Evolutionary conservation across 2,888 invertebrate genomes (phyloP), one percentile per base, ranked within the genome.

Genomic region (Graphium colonna): DNA sequence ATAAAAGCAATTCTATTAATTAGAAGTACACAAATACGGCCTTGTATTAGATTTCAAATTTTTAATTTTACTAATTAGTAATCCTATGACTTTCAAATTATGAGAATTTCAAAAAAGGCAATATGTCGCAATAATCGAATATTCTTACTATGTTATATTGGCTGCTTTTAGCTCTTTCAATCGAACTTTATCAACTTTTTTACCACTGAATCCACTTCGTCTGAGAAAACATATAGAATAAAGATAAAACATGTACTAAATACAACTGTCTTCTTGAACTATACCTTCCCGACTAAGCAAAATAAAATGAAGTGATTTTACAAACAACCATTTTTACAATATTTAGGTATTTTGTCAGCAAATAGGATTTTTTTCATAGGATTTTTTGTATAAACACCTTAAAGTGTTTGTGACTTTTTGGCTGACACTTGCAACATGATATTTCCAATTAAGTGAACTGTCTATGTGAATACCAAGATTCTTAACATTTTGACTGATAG

Each of bases 121-220:
- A n/a, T n/a, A 48, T 33, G 46, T 36, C 1, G 15, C 8, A 15
- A 40, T 42, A 53, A 21, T 21, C 21, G 44, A 21, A 21, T 28
- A 38, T 40, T 64, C 79, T 79, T 64, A 82, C 81, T 63, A 68
- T 5, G 71, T 68, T 21, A 67, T 65, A 46, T 80, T 77, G 52
- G 61, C 69, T 18, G 60, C 41, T 50, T 60, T 59, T 3, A 72
- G 56, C 42, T 74, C 71, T 51, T 71, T 75, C 36, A 62, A 59
- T 52, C 67, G 61, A 3, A 60, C 64, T 1, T 64, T 60, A n/a
- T 75, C 71, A 38, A 77, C 54, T 65, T 73, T 73, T 43, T 76
- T 72, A 15, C 80, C 84, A 55, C 69, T 76, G 56, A 69, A 77
- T 56, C 76, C 69, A 44, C 13, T 43, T 15, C 4, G 12, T 10